Base-by-base conservation (phyloP, 1,140 invertebrate species). In the Solen grandis region DNA sequence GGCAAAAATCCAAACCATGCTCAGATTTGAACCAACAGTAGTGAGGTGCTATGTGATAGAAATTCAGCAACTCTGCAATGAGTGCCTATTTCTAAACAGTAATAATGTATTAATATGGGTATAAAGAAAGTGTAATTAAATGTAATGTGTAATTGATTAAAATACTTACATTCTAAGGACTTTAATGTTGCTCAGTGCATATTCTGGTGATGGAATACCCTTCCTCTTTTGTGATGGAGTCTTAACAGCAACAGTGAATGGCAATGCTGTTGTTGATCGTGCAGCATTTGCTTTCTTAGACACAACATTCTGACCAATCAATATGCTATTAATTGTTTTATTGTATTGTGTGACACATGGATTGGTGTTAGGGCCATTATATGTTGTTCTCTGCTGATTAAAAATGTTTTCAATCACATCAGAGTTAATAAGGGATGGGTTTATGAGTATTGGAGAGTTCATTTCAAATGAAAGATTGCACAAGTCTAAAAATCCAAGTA, bases 391-490 rank as follows among this genome's bases (percentile, higher is more conserved):
- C 31, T 75, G 69, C 46, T 81, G 78, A 19, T 46, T 76, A 27
- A 81, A 81, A 16, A 55, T 33, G 31, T 81, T 81, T 52, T 81
- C 69, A 38, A 81, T 46, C 27, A 41, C 16, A 33, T 81, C 78
- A 35, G 76, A 62, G 31, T 81, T 79, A 54, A 79, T 36, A 25
- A 52, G 19, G 29, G 46, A 29, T 38, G 76, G 68, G 33, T 25
- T 38, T 33, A 79, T n/a, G 31, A 13, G 22, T 0, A 22, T n/a
- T 27, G 38, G 14, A 1, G 22, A n/a, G 13, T 8, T 29, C 2
- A 22, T 8, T 54, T 59, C 13, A 25, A 50, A 5, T 2, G 68
- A 31, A 25, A 2, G 14, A n/a, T 36, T 10, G 46, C 70, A 60
- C 8, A 83, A 25, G 22, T 33, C 16, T 2, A 68, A 1, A 35